phyloP scores from a whole-genome alignment of 1,140 invertebrate genomes.

The Phenacoccus solenopsis region DNA sequence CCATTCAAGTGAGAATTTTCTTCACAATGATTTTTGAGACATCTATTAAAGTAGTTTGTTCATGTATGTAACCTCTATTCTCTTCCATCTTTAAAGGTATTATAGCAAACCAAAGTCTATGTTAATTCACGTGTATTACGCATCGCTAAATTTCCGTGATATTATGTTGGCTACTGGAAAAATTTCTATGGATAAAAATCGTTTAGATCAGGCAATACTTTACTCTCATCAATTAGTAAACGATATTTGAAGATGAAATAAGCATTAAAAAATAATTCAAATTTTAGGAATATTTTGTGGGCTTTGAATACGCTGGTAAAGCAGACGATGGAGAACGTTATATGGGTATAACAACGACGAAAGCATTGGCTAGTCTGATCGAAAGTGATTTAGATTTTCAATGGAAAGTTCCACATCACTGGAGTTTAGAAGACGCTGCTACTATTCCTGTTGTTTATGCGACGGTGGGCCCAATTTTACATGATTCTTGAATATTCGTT shows the following conservation, averaged over 20 bases:
- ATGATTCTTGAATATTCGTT: no score
- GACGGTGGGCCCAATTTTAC: constrained; percentile 43
- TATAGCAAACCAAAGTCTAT: constrained; percentile 34
- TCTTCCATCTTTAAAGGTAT: no score
- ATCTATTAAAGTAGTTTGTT: no score
- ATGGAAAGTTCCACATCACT: constrained; percentile 77
- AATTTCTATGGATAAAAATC: constrained; percentile 45
- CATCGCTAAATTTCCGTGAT: constrained; percentile 62
- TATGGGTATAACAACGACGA: constrained; percentile 83
- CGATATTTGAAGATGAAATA: no score
- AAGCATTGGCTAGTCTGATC: constrained; percentile 81
- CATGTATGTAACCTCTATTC: no score
- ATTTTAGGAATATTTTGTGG: constrained; percentile 54
- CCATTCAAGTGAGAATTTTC: constrained; percentile 38
- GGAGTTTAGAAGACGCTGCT: constrained; percentile 81
- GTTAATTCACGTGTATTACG: constrained; percentile 40
- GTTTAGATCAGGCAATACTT: constrained; percentile 37
- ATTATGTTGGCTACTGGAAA: constrained; percentile 63
- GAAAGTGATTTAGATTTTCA: constrained; percentile 67
- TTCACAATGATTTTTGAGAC: no score
- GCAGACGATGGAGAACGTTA: constrained; percentile 58
- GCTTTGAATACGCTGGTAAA: constrained; percentile 83
- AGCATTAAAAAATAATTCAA: no score
- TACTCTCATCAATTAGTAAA: no score
- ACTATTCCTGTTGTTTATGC: constrained; percentile 88